Percentiles rank a stretch among this genome's conserved stretches.
Evolutionary conservation across 2,113 vertebrate genomes (phyloP).

Genomic region (Hippocampus mohnikei): DNA sequence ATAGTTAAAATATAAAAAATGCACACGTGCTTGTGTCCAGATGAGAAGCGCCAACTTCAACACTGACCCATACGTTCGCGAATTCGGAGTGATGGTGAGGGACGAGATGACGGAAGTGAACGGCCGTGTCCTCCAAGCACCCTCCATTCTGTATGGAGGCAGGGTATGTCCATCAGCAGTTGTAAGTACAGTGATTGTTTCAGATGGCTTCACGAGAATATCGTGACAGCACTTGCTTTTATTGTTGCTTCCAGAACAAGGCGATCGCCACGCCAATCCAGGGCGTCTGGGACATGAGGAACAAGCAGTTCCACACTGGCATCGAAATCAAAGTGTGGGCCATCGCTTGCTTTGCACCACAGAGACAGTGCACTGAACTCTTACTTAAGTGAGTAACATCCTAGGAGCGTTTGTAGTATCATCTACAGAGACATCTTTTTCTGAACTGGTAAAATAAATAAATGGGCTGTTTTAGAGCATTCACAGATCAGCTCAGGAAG

Average conservation of each 20-base stretch:
- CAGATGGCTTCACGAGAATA: not conserved
- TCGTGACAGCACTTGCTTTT: not conserved
- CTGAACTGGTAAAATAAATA: not conserved
- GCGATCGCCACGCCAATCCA: conserved; percentile 97
- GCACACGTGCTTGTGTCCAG: conserved; percentile 56
- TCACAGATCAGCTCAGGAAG: conserved; percentile 95
- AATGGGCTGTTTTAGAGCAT: conserved; percentile 74
- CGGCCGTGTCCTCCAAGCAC: conserved; percentile 92
- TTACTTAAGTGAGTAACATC: conserved; percentile 83
- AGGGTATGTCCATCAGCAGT: conserved; percentile 76
- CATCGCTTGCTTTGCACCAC: conserved; percentile 96
- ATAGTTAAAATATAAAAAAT: no score
- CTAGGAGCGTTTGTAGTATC: not conserved
- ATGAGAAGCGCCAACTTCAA: conserved; percentile 99
- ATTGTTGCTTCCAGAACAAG: conserved; percentile 80
- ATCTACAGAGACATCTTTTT: not conserved
- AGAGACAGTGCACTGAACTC: conserved; percentile 95
- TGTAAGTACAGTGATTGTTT: not conserved
- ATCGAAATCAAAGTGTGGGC: conserved; percentile 99
- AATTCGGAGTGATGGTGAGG: conserved; percentile 95
- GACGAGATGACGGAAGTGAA: conserved; percentile 99
- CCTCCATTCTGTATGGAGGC: conserved; percentile 96
- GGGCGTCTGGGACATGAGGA: conserved; percentile 99
- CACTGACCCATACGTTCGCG: conserved; percentile 92
- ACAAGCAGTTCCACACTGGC: conserved; percentile 98